phyloP scores from a whole-genome alignment of 2,113 vertebrate species.

The Spheniscus mendiculus region DNA sequence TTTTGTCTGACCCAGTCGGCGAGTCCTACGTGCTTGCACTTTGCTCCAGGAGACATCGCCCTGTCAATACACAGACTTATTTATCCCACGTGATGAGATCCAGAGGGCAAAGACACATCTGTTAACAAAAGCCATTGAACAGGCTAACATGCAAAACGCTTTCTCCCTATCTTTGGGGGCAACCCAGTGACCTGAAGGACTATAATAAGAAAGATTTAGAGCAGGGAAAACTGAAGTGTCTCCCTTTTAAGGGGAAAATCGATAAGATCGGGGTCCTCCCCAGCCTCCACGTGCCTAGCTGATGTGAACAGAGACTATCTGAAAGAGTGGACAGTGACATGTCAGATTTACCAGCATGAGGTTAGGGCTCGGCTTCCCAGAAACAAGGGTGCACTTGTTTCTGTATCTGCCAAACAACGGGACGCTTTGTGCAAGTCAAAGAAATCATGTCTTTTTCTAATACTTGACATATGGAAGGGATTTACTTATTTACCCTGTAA shows the following conservation, averaged over 20 bases:
- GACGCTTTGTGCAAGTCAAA: not conserved
- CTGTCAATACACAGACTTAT: not conserved
- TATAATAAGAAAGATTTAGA: not conserved
- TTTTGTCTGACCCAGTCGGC: not conserved
- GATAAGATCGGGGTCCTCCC: not conserved
- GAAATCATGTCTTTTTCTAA: not conserved
- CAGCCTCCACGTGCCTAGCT: not conserved
- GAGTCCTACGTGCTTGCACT: not conserved
- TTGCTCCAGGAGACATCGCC: not conserved
- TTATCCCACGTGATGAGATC: not conserved
- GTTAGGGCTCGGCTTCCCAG: not conserved
- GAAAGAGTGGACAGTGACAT: not conserved
- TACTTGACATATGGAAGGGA: conserved; percentile 20
- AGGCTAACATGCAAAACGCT: not conserved
- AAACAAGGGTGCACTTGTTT: conserved; percentile 57
- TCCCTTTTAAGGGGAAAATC: not conserved
- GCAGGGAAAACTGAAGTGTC: not conserved
- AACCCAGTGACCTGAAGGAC: not conserved
- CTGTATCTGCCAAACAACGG: not conserved
- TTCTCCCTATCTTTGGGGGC: not conserved
- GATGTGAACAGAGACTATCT: not conserved
- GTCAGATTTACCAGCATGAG: not conserved
- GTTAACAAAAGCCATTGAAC: not conserved
- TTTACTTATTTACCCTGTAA: conserved; percentile 14
- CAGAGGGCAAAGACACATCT: not conserved